Evolutionary conservation across 2,888 invertebrate genomes (phyloP).

Genomic region (Acanthopleura granulata): DNA sequence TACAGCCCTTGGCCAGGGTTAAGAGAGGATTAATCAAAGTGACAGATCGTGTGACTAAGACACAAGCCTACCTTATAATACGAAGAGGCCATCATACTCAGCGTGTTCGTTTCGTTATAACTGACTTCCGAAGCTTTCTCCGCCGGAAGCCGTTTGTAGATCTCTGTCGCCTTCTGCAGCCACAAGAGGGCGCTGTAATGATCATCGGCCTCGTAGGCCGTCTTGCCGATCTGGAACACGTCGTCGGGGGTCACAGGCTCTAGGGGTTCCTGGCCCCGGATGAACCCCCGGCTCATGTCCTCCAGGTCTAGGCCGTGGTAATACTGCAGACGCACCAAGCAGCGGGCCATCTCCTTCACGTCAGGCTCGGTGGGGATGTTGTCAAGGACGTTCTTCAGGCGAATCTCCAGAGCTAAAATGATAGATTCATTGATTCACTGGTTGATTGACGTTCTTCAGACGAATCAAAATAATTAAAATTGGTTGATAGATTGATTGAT

Average conservation of each 20-base stretch:
- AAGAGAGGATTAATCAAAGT: too few species aligned
- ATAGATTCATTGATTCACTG: neutral
- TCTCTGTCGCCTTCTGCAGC: constrained; percentile 28
- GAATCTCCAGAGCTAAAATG: constrained; percentile 28
- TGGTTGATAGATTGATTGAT: too few species aligned
- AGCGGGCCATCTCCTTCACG: constrained; percentile 28
- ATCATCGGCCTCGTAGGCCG: constrained; percentile 31
- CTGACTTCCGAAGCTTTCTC: constrained; percentile 2
- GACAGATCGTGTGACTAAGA: too few species aligned
- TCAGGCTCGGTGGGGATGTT: constrained; percentile 37
- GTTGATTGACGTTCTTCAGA: too few species aligned
- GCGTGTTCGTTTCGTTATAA: constrained; percentile 26
- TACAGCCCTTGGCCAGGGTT: too few species aligned
- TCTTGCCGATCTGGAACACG: constrained; percentile 37
- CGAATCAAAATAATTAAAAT: too few species aligned
- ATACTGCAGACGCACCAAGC: constrained; percentile 34
- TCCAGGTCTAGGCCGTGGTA: constrained; percentile 29
- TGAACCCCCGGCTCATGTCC: constrained; percentile 32
- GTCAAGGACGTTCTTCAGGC: constrained; percentile 41
- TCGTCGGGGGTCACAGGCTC: constrained; percentile 37
- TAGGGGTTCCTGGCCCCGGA: constrained; percentile 29
- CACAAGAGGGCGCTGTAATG: constrained; percentile 33
- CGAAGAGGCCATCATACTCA: constrained; percentile 36
- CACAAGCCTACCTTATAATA: constrained; percentile 40
- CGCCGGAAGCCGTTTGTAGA: constrained; percentile 22